Evolutionary conservation across 2,113 vertebrate species (phyloP).

Genomic region (Ondatra zibethicus): DNA sequence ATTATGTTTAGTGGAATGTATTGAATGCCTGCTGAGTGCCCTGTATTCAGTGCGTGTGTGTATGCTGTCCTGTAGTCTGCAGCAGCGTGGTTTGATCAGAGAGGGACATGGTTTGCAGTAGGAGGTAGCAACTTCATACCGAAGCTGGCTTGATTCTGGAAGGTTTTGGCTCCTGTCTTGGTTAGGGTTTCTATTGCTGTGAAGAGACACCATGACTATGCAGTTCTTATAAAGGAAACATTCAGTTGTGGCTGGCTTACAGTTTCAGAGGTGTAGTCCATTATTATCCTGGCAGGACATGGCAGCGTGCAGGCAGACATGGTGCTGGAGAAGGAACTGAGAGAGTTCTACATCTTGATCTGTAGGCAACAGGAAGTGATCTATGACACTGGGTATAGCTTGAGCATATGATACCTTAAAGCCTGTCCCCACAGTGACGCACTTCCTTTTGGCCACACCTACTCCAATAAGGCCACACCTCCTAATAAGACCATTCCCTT

Average conservation of each 20-base stretch:
- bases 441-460: not conserved
- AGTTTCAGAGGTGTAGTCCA: not conserved
- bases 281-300: not conserved
- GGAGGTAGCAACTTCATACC: not conserved
- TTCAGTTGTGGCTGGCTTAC: not conserved
- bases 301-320: no score
- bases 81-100: not conserved
- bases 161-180: not conserved
- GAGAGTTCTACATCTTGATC: not conserved
- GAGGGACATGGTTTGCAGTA: not conserved
- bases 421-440: not conserved
- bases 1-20: no score
- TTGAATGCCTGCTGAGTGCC: fast-evolving
- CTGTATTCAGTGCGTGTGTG: fast-evolving
- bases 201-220: not conserved
- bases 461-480: not conserved
- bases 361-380: not conserved
- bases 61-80: not conserved
- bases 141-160: conserved; percentile 8
- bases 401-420: not conserved
- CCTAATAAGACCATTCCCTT: not conserved
- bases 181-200: not conserved
- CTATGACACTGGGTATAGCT: not conserved
- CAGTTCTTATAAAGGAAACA: not conserved
- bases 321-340: not conserved